Conservation (phyloP, 2,113 vertebrate genomes). For the Orycteropus afer region DNA sequence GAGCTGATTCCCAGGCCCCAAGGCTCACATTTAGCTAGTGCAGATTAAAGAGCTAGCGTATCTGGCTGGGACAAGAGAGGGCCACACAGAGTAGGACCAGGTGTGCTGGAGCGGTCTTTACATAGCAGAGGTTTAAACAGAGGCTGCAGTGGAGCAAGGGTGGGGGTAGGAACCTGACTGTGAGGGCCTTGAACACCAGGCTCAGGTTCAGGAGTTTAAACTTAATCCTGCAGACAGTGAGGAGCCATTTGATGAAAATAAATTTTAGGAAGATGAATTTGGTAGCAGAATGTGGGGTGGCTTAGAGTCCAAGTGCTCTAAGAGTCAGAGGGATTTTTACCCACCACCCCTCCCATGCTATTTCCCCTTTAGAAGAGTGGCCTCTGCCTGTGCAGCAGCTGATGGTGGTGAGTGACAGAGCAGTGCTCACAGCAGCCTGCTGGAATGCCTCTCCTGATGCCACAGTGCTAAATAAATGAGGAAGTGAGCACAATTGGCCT, state of each 20-base stretch:
- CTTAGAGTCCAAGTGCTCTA: neutral
- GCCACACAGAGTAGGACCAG: too few species aligned
- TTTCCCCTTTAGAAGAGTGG: neutral
- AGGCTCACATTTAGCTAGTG: neutral
- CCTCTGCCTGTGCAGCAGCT: neutral
- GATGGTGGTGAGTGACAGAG: neutral
- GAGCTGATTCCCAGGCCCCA: neutral
- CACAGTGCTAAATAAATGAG: neutral
- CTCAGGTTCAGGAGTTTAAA: neutral
- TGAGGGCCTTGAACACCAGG: neutral
- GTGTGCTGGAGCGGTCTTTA: neutral
- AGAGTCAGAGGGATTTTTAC: neutral
- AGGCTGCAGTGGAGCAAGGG: neutral
- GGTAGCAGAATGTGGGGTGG: neutral
- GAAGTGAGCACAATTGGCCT: too few species aligned
- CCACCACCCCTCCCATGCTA: neutral
- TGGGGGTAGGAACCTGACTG: neutral
- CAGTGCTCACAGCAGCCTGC: neutral
- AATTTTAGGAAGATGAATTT: neutral
- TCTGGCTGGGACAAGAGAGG: neutral
- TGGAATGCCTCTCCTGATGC: neutral
- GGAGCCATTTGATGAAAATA: neutral
- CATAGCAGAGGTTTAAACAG: fast-evolving
- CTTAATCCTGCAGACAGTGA: neutral
- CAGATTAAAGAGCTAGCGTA: too few species aligned